phyloP scores from a whole-genome alignment of 2,797 vertebrate genomes.

The Rhynchonycteris naso region DNA sequence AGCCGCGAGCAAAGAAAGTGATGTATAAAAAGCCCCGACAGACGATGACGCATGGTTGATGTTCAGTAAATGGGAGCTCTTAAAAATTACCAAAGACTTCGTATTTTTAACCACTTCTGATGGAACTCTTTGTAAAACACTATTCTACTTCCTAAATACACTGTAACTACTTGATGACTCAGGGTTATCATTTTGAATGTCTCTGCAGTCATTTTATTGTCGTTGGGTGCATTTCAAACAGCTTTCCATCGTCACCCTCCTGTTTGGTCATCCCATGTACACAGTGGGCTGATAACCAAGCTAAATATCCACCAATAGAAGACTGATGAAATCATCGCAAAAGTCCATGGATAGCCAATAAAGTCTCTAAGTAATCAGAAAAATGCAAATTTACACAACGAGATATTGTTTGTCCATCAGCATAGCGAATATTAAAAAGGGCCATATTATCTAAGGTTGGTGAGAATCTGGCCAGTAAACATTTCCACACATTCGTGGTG shows the following conservation, averaged over 20 bases:
- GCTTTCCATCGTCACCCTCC: neutral
- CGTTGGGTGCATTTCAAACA: neutral
- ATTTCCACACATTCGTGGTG: neutral
- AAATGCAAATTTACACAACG: neutral
- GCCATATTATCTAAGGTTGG: neutral
- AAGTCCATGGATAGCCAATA: neutral
- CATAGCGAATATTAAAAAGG: neutral
- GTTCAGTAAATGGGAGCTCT: conserved; percentile 18
- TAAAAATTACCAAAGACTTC: conserved; percentile 36
- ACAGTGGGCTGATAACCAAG: neutral
- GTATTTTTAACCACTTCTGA: conserved; percentile 49
- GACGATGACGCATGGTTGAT: neutral
- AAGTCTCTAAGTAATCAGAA: neutral
- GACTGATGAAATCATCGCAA: neutral
- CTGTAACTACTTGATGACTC: conserved; percentile 3
- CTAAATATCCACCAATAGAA: neutral
- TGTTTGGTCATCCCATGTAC: neutral
- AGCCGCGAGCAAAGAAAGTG: neutral
- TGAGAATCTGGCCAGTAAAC: neutral
- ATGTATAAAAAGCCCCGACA: neutral
- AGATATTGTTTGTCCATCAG: neutral
- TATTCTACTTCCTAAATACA: conserved; percentile 25
- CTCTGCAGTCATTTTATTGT: neutral
- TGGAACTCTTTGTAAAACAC: conserved; percentile 31
- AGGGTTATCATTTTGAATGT: neutral